These are phyloP conservation scores for Pseudochirops corinnae DNA, from an alignment of 2,797 vertebrate species.

Conservation along the genomic window DNA sequence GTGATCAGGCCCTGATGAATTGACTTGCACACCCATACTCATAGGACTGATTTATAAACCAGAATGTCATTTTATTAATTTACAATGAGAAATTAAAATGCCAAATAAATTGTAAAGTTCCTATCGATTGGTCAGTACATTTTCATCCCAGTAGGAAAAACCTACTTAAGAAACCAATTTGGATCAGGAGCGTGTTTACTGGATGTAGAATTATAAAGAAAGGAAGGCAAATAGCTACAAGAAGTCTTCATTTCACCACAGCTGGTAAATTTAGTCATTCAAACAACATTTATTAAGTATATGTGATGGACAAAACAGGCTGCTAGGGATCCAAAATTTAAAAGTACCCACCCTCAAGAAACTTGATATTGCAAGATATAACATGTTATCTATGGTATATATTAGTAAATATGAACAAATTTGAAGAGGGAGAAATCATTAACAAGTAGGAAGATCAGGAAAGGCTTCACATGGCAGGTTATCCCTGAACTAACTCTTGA, in stretches of 20 bases:
- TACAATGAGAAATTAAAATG: constrained; percentile 40
- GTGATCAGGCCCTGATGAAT: constrained; percentile 1
- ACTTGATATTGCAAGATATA: neutral
- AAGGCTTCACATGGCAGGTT: neutral
- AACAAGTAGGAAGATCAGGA: neutral
- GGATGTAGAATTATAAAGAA: constrained; percentile 5
- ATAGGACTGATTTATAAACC: constrained; percentile 16
- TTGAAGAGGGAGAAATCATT: neutral
- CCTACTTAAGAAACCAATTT: neutral
- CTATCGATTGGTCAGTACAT: neutral
- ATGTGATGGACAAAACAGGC: neutral
- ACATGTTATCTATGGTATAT: neutral
- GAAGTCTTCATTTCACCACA: neutral
- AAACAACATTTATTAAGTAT: neutral
- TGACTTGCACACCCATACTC: constrained; percentile 46
- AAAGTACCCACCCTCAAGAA: neutral
- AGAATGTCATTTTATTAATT: constrained; percentile 6
- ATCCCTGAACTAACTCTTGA: neutral
- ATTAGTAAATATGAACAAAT: neutral
- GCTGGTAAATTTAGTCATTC: neutral
- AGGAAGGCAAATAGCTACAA: constrained; percentile 11
- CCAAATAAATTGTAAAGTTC: neutral
- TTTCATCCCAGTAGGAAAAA: neutral
- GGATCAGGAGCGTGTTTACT: neutral
- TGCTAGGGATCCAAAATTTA: neutral